phyloP scores from a whole-genome alignment of 2,797 vertebrate genomes.

The Rhadinocentrus ornatus region DNA sequence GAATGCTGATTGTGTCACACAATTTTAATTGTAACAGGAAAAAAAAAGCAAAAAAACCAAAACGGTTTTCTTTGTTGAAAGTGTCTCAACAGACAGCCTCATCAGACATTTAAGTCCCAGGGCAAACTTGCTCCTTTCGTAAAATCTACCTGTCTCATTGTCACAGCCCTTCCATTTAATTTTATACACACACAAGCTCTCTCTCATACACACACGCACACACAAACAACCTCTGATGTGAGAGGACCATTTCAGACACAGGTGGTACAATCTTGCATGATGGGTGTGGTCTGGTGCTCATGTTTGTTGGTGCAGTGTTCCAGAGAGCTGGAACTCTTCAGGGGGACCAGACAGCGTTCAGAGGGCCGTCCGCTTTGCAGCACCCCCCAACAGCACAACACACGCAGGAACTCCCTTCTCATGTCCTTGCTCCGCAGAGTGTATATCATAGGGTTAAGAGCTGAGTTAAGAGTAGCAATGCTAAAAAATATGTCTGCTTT shows the following conservation, averaged over 20 bases:
- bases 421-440: constrained; percentile 94
- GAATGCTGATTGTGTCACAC: constrained; percentile 62
- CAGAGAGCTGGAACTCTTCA: constrained; percentile 91
- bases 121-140: constrained; percentile 22
- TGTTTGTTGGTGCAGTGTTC: constrained; percentile 88
- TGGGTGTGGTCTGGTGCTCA: constrained; percentile 85
- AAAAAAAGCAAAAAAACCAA: constrained; percentile 3
- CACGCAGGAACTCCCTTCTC: constrained; percentile 90
- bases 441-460: constrained; percentile 95
- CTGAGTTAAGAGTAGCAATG: constrained; percentile 93
- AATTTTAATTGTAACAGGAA: constrained; percentile 51
- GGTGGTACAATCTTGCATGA: constrained; percentile 90
- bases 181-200: background rate
- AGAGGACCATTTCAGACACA: constrained; percentile 81
- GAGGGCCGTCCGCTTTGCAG: constrained; percentile 73
- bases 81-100: constrained; percentile 23
- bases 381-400: constrained; percentile 88
- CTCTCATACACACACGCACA: background rate
- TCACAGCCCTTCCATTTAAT: constrained; percentile 28
- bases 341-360: constrained; percentile 85
- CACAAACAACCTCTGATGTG: constrained; percentile 4
- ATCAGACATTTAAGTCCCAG: constrained; percentile 29
- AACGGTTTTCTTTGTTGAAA: constrained; percentile 13
- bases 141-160: constrained; percentile 26
- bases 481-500: constrained; percentile 90